Percentiles rank a stretch among this genome's conserved stretches.
Conservation (phyloP, 2,113 vertebrate genomes). For the Sardina pilchardus region DNA sequence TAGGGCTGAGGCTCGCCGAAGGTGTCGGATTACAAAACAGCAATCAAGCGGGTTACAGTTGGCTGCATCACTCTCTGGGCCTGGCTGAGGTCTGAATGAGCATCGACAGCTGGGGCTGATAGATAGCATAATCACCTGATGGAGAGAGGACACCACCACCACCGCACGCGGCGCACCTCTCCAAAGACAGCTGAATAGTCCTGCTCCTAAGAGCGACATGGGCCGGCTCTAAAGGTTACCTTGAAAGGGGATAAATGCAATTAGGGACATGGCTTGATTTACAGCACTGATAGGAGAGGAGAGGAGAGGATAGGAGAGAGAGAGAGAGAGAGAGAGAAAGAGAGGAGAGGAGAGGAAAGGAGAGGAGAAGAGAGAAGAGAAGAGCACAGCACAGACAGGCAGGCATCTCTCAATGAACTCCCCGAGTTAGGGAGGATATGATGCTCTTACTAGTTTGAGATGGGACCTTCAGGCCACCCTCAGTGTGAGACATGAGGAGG, state of each 20-base stretch:
- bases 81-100: conserved; percentile 74
- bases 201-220: conserved; percentile 56
- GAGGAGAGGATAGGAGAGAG: background rate
- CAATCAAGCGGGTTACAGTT: conserved; percentile 70
- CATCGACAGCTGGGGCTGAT: conserved; percentile 71
- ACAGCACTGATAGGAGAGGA: conserved; percentile 49
- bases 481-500: background rate
- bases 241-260: conserved; percentile 61
- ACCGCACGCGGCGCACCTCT: conserved; percentile 55
- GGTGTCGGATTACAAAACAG: conserved; percentile 74
- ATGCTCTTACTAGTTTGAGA: background rate
- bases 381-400: no score
- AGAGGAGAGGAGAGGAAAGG: conserved; percentile 25
- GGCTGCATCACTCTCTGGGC: conserved; percentile 63
- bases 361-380: no score
- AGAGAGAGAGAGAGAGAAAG: no score
- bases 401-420: background rate
- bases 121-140: conserved; percentile 78
- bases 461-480: background rate
- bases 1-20: conserved; percentile 54
- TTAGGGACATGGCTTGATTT: conserved; percentile 50
- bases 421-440: no score
- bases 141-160: conserved; percentile 66
- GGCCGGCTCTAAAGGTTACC: conserved; percentile 56
- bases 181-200: conserved; percentile 63